These are phyloP conservation scores for Harpalus rubripes DNA, from an alignment of 2,888 invertebrate species.

Conservation along the genomic window DNA sequence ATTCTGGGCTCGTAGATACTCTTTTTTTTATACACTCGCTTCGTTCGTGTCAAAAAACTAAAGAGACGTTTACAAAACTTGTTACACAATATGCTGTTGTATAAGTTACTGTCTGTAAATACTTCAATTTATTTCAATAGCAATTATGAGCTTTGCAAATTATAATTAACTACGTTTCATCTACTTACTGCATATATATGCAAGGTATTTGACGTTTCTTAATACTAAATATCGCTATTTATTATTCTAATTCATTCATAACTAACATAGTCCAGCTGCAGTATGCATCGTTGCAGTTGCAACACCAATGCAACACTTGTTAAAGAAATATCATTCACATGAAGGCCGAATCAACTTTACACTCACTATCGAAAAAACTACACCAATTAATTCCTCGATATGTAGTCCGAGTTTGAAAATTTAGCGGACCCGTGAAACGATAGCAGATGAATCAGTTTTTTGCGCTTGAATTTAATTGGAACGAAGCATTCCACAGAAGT, in stretches of 20 bases:
- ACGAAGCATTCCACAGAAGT: neutral
- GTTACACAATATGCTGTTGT: too few relatives aligned
- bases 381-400: slow-evolving; percentile 11
- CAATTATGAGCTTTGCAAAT: too few relatives aligned
- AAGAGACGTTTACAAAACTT: too few relatives aligned
- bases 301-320: slow-evolving; percentile 36
- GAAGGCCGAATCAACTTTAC: slow-evolving; percentile 3
- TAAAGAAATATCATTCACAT: slow-evolving; percentile 31
- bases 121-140: too few relatives aligned
- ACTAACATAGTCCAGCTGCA: slow-evolving; percentile 21
- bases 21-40: too few relatives aligned
- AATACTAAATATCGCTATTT: neutral
- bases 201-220: neutral
- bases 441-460: neutral
- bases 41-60: too few relatives aligned
- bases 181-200: neutral
- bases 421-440: neutral
- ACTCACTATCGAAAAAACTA: neutral
- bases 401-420: slow-evolving; percentile 1
- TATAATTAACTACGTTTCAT: neutral
- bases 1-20: too few relatives aligned
- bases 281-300: slow-evolving; percentile 32
- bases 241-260: slow-evolving; percentile 49
- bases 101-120: too few relatives aligned
- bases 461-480: neutral